Conservation (phyloP, 2,888 invertebrate genomes). For the Plebejus melissa region DNA sequence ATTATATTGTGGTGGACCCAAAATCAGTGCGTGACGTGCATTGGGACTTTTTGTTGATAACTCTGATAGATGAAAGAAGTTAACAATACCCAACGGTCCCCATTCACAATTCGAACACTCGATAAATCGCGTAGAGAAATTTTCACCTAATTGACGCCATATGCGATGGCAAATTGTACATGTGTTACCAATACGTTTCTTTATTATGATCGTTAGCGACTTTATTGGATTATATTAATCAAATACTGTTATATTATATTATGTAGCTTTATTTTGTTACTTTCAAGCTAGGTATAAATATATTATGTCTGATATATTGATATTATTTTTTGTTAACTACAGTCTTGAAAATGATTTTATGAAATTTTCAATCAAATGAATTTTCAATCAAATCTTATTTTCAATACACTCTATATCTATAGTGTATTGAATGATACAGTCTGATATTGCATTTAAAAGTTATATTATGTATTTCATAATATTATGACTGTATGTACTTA, state of each 20-base stretch:
- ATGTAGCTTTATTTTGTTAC: background rate
- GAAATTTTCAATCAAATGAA: too few species aligned
- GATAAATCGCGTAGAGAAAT: conserved; percentile 11
- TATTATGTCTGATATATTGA: too few species aligned
- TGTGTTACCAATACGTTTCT: background rate
- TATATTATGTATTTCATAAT: too few species aligned
- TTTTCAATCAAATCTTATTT: too few species aligned
- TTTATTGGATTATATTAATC: background rate
- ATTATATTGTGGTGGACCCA: background rate
- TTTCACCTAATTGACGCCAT: conserved; percentile 23
- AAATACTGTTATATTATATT: background rate
- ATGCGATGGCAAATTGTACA: conserved; percentile 16
- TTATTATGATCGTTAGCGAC: background rate
- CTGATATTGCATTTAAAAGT: too few species aligned
- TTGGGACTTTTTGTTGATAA: background rate
- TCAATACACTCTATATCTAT: too few species aligned
- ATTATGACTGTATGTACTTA: too few species aligned
- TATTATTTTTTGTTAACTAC: too few species aligned
- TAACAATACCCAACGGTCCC: conserved; percentile 15
- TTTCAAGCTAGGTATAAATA: too few species aligned
- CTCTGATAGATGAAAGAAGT: background rate
- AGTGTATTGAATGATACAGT: too few species aligned
- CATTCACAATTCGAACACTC: conserved; percentile 11
- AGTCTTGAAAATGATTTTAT: too few species aligned
- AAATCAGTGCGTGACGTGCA: background rate